Evolutionary conservation across 2,888 invertebrate genomes (phyloP).

Genomic region (Mantis religiosa): DNA sequence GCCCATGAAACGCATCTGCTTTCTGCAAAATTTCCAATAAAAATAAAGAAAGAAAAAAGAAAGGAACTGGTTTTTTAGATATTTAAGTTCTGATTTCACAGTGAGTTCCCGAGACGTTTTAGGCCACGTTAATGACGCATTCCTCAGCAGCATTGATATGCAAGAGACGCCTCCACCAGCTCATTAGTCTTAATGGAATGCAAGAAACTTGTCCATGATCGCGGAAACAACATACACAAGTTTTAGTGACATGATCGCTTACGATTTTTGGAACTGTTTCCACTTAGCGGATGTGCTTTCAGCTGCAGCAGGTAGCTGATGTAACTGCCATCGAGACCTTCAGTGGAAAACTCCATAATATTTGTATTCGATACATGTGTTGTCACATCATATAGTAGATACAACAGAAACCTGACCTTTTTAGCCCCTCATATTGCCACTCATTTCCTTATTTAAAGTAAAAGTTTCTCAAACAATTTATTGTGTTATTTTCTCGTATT

Average conservation of each 20-base stretch:
- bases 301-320: neutral
- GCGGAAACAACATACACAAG: neutral
- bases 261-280: neutral
- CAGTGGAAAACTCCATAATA: no score
- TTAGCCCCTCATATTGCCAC: no score
- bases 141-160: neutral
- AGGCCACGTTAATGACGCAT: neutral
- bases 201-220: neutral
- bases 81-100: neutral
- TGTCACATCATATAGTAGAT: no score
- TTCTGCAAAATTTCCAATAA: neutral
- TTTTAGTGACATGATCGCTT: neutral
- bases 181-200: neutral
- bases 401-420: no score
- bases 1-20: neutral
- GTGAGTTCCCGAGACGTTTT: neutral
- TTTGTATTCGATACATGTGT: no score
- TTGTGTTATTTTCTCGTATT: no score
- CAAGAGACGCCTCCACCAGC: neutral
- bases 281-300: neutral
- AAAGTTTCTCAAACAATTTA: no score
- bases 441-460: no score
- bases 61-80: neutral
- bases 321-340: no score
- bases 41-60: neutral